A percentile compares a stretch with the other conserved stretches of the same genome.
Conservation (phyloP, 2,888 invertebrate genomes). For the Phragmatobia fuliginosa region DNA sequence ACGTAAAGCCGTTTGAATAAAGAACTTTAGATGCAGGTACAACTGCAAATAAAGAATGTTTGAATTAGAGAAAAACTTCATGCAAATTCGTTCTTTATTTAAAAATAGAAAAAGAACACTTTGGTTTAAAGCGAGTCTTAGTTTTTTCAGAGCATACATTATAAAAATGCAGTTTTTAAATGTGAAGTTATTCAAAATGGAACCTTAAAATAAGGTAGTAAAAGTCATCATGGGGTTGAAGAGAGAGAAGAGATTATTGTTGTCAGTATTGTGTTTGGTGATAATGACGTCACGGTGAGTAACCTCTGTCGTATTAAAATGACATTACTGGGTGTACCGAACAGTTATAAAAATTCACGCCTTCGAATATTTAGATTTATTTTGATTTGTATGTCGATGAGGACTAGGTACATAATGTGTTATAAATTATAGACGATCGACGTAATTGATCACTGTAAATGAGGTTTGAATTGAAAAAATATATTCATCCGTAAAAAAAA, state of each 20-base stretch:
- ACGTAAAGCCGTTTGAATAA: slow-evolving; percentile 39
- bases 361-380: slow-evolving; percentile 65
- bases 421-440: slow-evolving; percentile 33
- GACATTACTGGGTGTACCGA: slow-evolving; percentile 78
- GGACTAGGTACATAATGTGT: slow-evolving; percentile 33
- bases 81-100: slow-evolving; percentile 63
- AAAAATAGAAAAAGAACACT: slow-evolving; percentile 57
- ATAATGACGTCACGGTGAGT: slow-evolving; percentile 82
- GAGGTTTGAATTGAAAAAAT: not conserved
- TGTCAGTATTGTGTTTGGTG: slow-evolving; percentile 56
- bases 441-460: slow-evolving; percentile 6
- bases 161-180: slow-evolving; percentile 13
- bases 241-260: slow-evolving; percentile 16
- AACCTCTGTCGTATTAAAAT: slow-evolving; percentile 79
- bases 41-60: slow-evolving; percentile 33
- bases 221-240: slow-evolving; percentile 18
- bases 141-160: slow-evolving; percentile 48
- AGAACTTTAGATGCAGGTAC: slow-evolving; percentile 11
- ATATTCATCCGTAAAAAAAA: not conserved
- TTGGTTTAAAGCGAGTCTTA: slow-evolving; percentile 57
- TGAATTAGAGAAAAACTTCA: slow-evolving; percentile 32
- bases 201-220: slow-evolving; percentile 44
- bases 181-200: slow-evolving; percentile 28
- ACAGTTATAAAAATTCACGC: slow-evolving; percentile 80
- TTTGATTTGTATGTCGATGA: slow-evolving; percentile 51